Percentiles rank a stretch among this genome's conserved stretches.
phyloP scores from a whole-genome alignment of 2,888 invertebrate genomes.

The Keiferia lycopersicella region DNA sequence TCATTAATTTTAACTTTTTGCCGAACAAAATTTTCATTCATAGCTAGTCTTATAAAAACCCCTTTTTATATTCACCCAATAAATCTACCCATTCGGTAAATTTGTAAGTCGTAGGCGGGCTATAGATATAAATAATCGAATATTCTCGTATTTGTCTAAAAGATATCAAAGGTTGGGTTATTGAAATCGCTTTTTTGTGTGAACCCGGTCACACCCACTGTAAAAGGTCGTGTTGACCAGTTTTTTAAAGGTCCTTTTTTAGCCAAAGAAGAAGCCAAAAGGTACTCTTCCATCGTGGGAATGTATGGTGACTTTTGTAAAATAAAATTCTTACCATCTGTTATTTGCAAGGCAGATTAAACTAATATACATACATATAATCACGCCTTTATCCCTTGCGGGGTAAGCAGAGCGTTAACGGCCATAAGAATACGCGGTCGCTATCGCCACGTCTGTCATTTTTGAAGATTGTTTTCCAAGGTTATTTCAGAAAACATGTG shows the following conservation, averaged over 20 bases:
- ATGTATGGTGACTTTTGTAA: slow-evolving; percentile 6
- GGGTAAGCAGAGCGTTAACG: no score
- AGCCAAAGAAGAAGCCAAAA: no score
- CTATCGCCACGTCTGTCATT: no score
- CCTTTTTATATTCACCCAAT: slow-evolving; percentile 55
- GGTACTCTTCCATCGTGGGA: slow-evolving; percentile 34
- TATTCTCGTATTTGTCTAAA: slow-evolving; percentile 47
- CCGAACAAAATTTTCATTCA: slow-evolving; percentile 43
- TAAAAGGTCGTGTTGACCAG: slow-evolving; percentile 35
- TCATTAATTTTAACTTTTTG: slow-evolving; percentile 28
- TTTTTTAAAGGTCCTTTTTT: slow-evolving; percentile 39
- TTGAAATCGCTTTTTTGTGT: slow-evolving; percentile 38
- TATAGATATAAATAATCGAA: slow-evolving; percentile 43
- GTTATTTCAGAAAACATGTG: no score
- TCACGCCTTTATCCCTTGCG: no score
- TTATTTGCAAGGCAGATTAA: no score
- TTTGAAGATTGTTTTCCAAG: no score
- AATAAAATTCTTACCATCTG: neutral
- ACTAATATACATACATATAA: no score
- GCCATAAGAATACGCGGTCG: no score
- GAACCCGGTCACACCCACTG: slow-evolving; percentile 45
- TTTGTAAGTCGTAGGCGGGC: slow-evolving; percentile 77
- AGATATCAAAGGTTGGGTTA: slow-evolving; percentile 41
- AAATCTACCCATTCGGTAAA: slow-evolving; percentile 69
- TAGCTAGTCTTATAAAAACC: slow-evolving; percentile 42